Evolutionary conservation across 2,797 vertebrate genomes (phyloP).

Genomic region (Craterocephalus amniculus): DNA sequence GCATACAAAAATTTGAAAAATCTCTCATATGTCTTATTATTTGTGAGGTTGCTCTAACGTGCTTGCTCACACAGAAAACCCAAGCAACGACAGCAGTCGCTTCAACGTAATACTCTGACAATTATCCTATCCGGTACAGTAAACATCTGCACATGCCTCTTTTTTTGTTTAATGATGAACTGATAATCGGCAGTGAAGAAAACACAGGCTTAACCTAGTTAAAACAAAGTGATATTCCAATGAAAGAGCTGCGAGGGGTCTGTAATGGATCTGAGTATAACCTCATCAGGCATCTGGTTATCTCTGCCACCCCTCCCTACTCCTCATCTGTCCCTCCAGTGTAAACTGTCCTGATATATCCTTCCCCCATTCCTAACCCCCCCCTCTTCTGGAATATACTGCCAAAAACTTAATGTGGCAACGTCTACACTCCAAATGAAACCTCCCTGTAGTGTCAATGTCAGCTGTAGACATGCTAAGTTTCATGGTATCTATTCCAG

Average conservation of each 20-base stretch:
- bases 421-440: conserved; percentile 48
- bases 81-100: conserved; percentile 10
- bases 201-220: neutral
- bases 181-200: neutral
- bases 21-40: conserved; percentile 5
- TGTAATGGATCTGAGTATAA: conserved; percentile 69
- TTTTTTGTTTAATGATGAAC: neutral
- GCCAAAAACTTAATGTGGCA: conserved; percentile 75
- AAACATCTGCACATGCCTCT: neutral
- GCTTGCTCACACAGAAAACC: conserved; percentile 32
- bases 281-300: conserved; percentile 66
- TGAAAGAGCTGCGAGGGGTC: conserved; percentile 49
- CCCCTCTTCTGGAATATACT: conserved; percentile 81
- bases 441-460: conserved; percentile 39
- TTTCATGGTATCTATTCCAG: conserved; percentile 86
- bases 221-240: conserved; percentile 14
- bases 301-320: conserved; percentile 51
- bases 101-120: conserved; percentile 3
- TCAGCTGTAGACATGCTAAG: conserved; percentile 77
- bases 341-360: conserved; percentile 55
- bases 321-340: conserved; percentile 40
- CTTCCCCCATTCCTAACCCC: conserved; percentile 25
- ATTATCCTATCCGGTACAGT: neutral
- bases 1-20: neutral
- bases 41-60: conserved; percentile 36